Conservation (phyloP, 2,888 invertebrate genomes). For the Dynastes hyllus region DNA sequence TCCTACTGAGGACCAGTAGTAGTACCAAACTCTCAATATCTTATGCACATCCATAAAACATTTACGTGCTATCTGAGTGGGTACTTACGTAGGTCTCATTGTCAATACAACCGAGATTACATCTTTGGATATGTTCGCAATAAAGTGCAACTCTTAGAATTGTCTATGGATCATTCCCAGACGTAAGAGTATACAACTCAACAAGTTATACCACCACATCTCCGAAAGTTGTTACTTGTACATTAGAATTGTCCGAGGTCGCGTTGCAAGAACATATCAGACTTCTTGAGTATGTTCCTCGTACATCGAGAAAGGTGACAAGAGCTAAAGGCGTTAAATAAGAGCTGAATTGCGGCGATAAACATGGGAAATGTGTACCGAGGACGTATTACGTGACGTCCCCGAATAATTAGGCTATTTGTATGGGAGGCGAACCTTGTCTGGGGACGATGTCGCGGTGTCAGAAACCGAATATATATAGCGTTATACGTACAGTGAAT, state of each 20-base stretch:
- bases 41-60: no score
- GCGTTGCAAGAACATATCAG: background rate
- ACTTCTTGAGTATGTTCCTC: background rate
- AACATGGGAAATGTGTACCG: slow-evolving; percentile 56
- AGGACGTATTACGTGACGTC: slow-evolving; percentile 55
- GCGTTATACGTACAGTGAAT: slow-evolving; percentile 55
- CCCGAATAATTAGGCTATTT: slow-evolving; percentile 65
- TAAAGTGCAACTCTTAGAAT: no score
- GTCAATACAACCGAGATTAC: no score
- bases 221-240: background rate
- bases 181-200: no score
- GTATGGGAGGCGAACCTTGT: slow-evolving; percentile 63
- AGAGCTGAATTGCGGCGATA: slow-evolving; percentile 50
- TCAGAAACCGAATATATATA: slow-evolving; percentile 61
- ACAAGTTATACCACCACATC: no score
- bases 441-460: slow-evolving; percentile 53
- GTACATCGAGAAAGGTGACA: slow-evolving; percentile 40
- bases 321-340: slow-evolving; percentile 54
- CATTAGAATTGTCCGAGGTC: background rate
- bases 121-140: no score
- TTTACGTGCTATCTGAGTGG: no score
- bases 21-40: no score
- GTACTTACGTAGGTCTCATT: no score
- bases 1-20: no score
- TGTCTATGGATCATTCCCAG: no score